A percentile compares a stretch with the other conserved stretches of the same genome.
Evolutionary conservation across 2,888 invertebrate species (phyloP).

Genomic region (Proisotoma minuta): DNA sequence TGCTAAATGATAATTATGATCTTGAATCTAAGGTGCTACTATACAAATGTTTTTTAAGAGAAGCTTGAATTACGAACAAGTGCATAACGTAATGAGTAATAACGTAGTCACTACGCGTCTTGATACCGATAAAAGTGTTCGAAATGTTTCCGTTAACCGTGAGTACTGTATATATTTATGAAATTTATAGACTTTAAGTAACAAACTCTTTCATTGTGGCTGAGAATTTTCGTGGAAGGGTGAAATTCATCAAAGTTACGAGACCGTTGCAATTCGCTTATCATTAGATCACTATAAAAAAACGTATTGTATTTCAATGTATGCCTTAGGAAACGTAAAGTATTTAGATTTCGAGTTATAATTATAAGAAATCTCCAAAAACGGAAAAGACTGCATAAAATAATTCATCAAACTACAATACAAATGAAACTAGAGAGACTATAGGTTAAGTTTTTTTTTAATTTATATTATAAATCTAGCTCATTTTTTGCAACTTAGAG

Average conservation of each 20-base stretch:
- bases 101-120: background rate
- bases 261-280: constrained; percentile 3
- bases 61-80: constrained; percentile 1
- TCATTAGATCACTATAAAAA: background rate
- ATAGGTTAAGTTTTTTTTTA: constrained; percentile 2
- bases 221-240: background rate
- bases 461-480: background rate
- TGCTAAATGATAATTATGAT: constrained; percentile 5
- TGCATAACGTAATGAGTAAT: constrained; percentile 1
- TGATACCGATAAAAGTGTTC: background rate
- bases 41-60: background rate
- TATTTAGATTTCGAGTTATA: constrained; percentile 1
- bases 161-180: constrained; percentile 1
- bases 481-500: constrained; percentile 5
- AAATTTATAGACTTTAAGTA: no score
- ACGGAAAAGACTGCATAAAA: constrained; percentile 6
- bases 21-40: constrained; percentile 6
- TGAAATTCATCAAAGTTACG: constrained; percentile 1
- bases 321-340: background rate
- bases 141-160: constrained; percentile 2
- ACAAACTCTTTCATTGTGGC: no score
- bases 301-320: background rate
- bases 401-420: constrained; percentile 6
- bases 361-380: constrained; percentile 4
- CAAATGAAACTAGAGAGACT: constrained; percentile 6